phyloP scores from a whole-genome alignment of 37 sponge, comb jelly and placozoan genomes.

The Beroe ovata region DNA sequence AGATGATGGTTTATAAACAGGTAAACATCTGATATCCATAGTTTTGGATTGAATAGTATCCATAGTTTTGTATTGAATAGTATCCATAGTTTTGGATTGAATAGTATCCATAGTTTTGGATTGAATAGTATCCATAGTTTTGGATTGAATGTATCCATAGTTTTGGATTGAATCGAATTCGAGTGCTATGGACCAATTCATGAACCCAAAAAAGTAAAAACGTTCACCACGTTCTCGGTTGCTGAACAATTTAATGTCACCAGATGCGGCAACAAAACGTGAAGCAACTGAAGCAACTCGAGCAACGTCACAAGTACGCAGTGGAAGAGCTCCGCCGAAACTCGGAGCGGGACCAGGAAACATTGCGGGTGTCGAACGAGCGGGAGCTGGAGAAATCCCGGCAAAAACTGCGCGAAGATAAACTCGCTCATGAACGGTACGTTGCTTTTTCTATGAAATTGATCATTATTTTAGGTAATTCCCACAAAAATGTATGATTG shows the following conservation, averaged over 20 bases:
- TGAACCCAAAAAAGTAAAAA: too few species aligned
- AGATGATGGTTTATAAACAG: slow-evolving; percentile 94
- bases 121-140: too few species aligned
- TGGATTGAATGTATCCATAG: too few species aligned
- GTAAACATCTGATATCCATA: too few species aligned
- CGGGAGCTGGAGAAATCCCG: slow-evolving; percentile 76
- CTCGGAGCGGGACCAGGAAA: slow-evolving; percentile 86
- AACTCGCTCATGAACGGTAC: slow-evolving; percentile 21
- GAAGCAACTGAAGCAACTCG: slow-evolving; percentile 84
- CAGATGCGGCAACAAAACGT: slow-evolving; percentile 90
- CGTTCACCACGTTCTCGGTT: too few species aligned
- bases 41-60: too few species aligned
- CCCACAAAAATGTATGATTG: too few species aligned
- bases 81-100: too few species aligned
- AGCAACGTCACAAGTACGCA: slow-evolving; percentile 77
- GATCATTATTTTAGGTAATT: background rate
- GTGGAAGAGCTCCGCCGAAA: slow-evolving; percentile 70
- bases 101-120: too few species aligned
- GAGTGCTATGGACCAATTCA: too few species aligned
- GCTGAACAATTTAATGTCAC: background rate
- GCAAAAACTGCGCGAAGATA: slow-evolving; percentile 18
- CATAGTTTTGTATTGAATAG: too few species aligned
- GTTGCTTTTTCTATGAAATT: background rate
- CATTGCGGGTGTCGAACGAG: slow-evolving; percentile 72
- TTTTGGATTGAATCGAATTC: too few species aligned